Evolutionary conservation across 2,113 vertebrate species (phyloP), one percentile per base, ranked within the genome.

Genomic region (Pipa parva): DNA sequence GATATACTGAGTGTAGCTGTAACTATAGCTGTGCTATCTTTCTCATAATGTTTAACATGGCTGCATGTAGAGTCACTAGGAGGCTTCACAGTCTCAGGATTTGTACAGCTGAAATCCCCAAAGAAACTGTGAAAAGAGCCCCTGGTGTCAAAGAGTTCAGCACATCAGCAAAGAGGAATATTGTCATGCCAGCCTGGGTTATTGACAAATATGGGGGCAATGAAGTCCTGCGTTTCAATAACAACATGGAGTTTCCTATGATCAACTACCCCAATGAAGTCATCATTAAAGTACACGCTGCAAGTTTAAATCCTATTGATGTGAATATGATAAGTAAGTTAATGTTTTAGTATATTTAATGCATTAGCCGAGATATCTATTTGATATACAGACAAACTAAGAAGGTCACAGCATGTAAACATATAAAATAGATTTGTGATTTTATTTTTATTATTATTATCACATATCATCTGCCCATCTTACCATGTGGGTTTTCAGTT

Each of bases 281-380:
- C 13, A 86, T 98, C 54, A 81, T 99, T 61, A 92, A 88, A 77
- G 96, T 99, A 74, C 88, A 89, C 4, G 94, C 96, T 13, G 91
- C 92, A 6, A 90, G 90, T 73, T 76, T 98, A 33, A 98, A 96
- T 76, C 97, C 97, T 9, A 80, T 98, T 62, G 97, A 98, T 73
- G 82, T 98, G 67, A 92, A 87, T 75, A 98, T 99, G 95, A 88
- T 93, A 90, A 92, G 96, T 96, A 88, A 92, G 93, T 90, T 13
- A 11, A 7, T 37, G 21, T 71, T 39, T 4, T 12, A 15, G 49
- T 13, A 27, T 24, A 12, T 15, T 28, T 56, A n/a, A n/a, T 13
- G 7, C 33, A 31, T 33, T 8, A n/a, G n/a, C n/a, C n/a, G n/a
- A n/a, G n/a, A n/a, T n/a, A 3, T 6, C 27, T 56, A 20, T 27